These are phyloP conservation scores for Serilophus lunatus DNA, from an alignment of 2,113 vertebrate genomes.

Conservation along the genomic window DNA sequence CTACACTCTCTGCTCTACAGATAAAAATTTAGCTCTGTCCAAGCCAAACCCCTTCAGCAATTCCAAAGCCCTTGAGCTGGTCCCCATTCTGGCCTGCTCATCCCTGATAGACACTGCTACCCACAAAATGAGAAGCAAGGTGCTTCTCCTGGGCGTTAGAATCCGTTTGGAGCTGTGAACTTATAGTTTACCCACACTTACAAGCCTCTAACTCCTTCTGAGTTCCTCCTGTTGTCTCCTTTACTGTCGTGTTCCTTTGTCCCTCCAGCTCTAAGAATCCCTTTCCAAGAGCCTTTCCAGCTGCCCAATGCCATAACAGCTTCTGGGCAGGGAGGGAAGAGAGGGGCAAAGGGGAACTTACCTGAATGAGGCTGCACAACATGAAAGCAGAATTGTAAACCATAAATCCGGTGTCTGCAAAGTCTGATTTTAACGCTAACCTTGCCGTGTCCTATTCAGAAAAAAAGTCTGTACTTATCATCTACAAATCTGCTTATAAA, in stretches of 20 bases:
- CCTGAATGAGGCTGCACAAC: not conserved
- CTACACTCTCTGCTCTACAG: not conserved
- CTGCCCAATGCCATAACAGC: accelerated
- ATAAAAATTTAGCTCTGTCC: not conserved
- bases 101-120: not conserved
- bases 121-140: not conserved
- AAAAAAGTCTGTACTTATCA: not conserved
- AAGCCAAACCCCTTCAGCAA: not conserved
- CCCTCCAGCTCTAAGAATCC: not conserved
- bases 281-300: not conserved
- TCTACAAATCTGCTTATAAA: not conserved
- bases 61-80: not conserved
- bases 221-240: not conserved
- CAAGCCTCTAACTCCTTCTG: not conserved
- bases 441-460: not conserved
- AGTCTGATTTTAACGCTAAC: not conserved
- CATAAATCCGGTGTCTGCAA: not conserved
- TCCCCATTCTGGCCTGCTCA: not conserved
- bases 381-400: not conserved
- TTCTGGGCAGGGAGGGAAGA: not conserved
- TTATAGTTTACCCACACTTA: not conserved
- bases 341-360: not conserved
- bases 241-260: not conserved
- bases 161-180: not conserved
- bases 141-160: not conserved